Evolutionary conservation across 2,888 invertebrate genomes (phyloP).

Genomic region (Bellardia pandia): DNA sequence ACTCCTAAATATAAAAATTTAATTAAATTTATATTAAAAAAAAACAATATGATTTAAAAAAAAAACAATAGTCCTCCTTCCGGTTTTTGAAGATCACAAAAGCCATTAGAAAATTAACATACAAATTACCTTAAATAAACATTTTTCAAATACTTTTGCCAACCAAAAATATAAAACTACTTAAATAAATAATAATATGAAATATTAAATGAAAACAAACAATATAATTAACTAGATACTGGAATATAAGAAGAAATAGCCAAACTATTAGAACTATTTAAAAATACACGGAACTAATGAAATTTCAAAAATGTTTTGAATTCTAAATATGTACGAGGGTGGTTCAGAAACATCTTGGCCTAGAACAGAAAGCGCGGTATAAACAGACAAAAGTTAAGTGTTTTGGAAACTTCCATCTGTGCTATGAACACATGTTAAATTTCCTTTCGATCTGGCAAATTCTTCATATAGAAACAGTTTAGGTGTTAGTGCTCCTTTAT

Average conservation of each 20-base stretch:
- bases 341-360: too few species aligned
- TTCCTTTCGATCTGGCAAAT: too few species aligned
- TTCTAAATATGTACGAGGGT: background rate
- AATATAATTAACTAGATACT: background rate
- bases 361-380: too few species aligned
- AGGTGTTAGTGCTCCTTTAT: too few species aligned
- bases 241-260: background rate
- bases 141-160: conserved; percentile 5
- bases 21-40: too few species aligned
- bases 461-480: too few species aligned
- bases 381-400: too few species aligned
- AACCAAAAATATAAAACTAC: background rate
- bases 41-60: background rate
- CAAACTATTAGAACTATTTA: background rate
- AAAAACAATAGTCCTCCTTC: conserved; percentile 26
- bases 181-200: conserved; percentile 1
- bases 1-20: too few species aligned
- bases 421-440: too few species aligned
- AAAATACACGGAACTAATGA: conserved; percentile 26
- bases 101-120: conserved; percentile 18
- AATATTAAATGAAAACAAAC: conserved; percentile 15
- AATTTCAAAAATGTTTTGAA: conserved; percentile 3
- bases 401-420: too few species aligned
- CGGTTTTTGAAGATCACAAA: conserved; percentile 13
- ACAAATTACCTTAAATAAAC: conserved; percentile 25